Conservation (phyloP, 2,888 invertebrate species). For the Acrobasis suavella region DNA sequence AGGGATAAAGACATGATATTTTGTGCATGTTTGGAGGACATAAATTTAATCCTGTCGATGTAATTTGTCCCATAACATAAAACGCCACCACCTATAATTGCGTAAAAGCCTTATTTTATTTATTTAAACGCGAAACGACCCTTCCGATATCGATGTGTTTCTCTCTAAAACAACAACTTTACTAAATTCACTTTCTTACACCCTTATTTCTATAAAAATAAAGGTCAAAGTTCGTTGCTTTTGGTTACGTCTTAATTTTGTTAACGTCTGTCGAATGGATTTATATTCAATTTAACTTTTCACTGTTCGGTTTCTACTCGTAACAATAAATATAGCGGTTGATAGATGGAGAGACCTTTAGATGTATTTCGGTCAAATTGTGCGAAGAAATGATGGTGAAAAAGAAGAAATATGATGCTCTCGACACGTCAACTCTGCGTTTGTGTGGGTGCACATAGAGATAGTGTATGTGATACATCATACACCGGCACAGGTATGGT, state of each 20-base stretch:
- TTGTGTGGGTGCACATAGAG: too few species aligned
- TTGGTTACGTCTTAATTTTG: slow-evolving; percentile 23
- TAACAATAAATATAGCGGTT: slow-evolving; percentile 44
- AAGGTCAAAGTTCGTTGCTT: slow-evolving; percentile 15
- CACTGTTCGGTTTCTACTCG: slow-evolving; percentile 47
- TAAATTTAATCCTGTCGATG: neutral
- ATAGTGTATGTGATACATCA: too few species aligned
- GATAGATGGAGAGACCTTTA: slow-evolving; percentile 29
- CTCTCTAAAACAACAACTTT: slow-evolving; percentile 26
- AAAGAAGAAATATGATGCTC: neutral
- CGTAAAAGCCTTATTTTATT: neutral
- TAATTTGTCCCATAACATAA: neutral
- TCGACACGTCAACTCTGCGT: too few species aligned
- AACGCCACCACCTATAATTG: neutral
- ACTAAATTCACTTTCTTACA: neutral
- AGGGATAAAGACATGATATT: too few species aligned
- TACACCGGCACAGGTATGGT: too few species aligned
- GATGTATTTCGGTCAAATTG: neutral
- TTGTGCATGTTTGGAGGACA: too few species aligned
- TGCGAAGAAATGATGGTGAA: neutral
- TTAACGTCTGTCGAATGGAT: slow-evolving; percentile 42
- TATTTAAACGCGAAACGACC: slow-evolving; percentile 48
- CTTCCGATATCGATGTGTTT: slow-evolving; percentile 47
- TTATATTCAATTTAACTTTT: slow-evolving; percentile 60
- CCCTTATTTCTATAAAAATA: slow-evolving; percentile 13